Evolutionary conservation across 2,888 invertebrate genomes (phyloP).

Genomic region (Archips crataeganus): DNA sequence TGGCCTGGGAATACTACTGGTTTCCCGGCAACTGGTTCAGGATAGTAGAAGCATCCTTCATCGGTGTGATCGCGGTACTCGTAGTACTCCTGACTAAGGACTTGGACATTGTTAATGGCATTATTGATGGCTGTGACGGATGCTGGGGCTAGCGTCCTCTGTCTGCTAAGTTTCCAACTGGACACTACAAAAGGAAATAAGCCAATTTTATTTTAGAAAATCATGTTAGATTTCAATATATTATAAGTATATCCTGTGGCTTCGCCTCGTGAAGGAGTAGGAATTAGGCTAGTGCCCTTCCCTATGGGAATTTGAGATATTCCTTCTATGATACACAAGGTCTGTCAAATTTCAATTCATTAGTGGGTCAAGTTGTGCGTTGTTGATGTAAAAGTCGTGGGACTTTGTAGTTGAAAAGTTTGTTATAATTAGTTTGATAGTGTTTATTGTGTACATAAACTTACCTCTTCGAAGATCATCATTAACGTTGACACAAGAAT

Average conservation of each 20-base stretch:
- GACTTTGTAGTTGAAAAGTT: no score
- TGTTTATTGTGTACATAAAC: neutral
- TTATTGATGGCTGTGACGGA: conserved; percentile 53
- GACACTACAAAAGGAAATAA: conserved; percentile 54
- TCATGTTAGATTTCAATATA: no score
- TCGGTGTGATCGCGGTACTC: conserved; percentile 58
- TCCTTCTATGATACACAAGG: no score
- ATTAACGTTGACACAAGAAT: conserved; percentile 40
- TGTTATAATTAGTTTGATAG: no score
- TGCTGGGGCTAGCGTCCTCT: conserved; percentile 48
- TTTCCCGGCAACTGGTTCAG: conserved; percentile 68
- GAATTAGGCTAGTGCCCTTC: no score
- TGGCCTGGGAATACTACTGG: conserved; percentile 66
- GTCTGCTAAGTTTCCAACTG: conserved; percentile 71
- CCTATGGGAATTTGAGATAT: no score
- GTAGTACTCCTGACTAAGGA: conserved; percentile 64
- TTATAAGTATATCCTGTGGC: no score
- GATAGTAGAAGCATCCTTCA: conserved; percentile 72
- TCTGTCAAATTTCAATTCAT: no score
- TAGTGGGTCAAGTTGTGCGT: no score
- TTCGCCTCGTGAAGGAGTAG: no score
- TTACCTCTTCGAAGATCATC: conserved; percentile 42
- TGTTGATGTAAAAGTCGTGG: no score
- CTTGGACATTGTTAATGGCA: conserved; percentile 57
- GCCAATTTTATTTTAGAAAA: no score